Base-by-base conservation (phyloP, 2,113 vertebrate species). In the Phoenicopterus ruber region DNA sequence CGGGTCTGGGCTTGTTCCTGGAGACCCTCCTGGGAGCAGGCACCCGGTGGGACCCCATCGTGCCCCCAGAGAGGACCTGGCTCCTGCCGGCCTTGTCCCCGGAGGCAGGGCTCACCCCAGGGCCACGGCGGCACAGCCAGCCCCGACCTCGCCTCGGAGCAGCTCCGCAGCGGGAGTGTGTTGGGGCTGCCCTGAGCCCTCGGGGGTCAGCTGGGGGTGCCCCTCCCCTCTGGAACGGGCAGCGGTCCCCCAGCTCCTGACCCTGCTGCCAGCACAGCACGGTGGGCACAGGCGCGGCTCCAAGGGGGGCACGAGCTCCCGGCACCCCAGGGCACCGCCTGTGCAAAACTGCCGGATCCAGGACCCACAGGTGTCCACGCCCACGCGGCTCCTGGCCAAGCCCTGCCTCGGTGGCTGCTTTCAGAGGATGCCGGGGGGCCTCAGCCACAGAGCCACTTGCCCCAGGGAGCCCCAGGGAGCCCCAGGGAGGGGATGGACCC, bases 11-110 rank as follows among this genome's bases (percentile, higher is more conserved):
- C 14, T 47, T 6, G 0, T 32, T 36, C 66, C 40, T 4, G 1
- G 54, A 40, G 34, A n/a, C 31, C 28, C 36, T 29, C 34, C 50
- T 19, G 65, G 36, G 58, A 88, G 65, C 44, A 24, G 38, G 16
- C 1, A 0, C 55, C 62, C 2, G 2, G 40, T 1, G 2, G 63
- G 49, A 38, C 66, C 46, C 52, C 16, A 2, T 17, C 0, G 1
- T 10, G 31, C 18, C 62, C 46, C 24, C 31, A 17, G 40, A n/a
- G 24, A 62, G 29, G 47, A 49, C 3, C 14, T n/a, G n/a, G n/a
- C n/a, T n/a, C n/a, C n/a, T n/a, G n/a, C n/a, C n/a, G n/a, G n/a
- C n/a, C n/a, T n/a, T n/a, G n/a, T n/a, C n/a, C n/a, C n/a, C n/a
- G n/a, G n/a, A n/a, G n/a, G n/a, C n/a, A n/a, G n/a, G n/a, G 25